phyloP scores from a whole-genome alignment of 2,113 vertebrate species.

The Laticauda colubrina region DNA sequence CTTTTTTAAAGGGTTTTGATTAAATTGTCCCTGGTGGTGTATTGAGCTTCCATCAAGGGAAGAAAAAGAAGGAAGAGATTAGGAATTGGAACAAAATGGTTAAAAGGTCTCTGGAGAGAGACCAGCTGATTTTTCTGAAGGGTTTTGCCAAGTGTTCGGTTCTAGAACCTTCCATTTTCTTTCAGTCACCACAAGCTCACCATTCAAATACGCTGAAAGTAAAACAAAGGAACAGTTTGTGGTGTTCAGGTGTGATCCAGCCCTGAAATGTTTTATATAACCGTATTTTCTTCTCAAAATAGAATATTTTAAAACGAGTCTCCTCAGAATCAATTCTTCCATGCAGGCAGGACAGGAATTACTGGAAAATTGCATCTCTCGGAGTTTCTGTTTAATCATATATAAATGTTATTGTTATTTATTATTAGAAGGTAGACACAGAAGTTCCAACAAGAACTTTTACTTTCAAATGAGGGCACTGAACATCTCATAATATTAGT shows the following conservation, averaged over 20 bases:
- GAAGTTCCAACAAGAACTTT: not conserved
- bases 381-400: not conserved
- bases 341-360: not conserved
- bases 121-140: not conserved
- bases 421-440: not conserved
- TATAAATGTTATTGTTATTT: too few species aligned
- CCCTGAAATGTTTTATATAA: not conserved
- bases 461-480: not conserved
- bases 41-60: conserved; percentile 27
- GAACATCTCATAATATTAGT: not conserved
- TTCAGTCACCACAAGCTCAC: not conserved
- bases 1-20: conserved; percentile 35
- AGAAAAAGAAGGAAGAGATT: conserved; percentile 29
- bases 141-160: not conserved
- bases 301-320: not conserved
- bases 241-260: too few species aligned
- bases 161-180: not conserved
- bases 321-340: not conserved
- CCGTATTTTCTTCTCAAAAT: not conserved
- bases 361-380: not conserved
- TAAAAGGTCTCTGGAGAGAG: conserved; percentile 25
- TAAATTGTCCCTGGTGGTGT: conserved; percentile 51
- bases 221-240: not conserved
- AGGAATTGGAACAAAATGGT: conserved; percentile 15
- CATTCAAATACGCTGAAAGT: not conserved